Evolutionary conservation across 2,888 invertebrate species (phyloP).

Genomic region (Meiosimyza platycephala): DNA sequence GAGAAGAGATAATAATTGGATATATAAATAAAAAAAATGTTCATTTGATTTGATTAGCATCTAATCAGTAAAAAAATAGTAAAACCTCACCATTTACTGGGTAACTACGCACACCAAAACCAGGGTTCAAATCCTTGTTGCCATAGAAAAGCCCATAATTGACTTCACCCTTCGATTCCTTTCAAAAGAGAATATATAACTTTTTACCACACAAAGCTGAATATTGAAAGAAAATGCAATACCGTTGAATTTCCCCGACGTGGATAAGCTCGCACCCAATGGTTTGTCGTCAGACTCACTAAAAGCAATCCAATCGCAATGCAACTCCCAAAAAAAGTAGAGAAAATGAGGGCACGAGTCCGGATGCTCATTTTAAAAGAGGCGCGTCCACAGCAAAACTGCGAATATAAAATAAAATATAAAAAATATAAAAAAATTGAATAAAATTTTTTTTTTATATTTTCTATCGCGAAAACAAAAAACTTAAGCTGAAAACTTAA

Average conservation of each 20-base stretch:
- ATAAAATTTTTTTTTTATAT: neutral
- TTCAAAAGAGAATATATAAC: slow-evolving; percentile 14
- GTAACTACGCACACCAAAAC: slow-evolving; percentile 82
- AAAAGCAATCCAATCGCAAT: slow-evolving; percentile 78
- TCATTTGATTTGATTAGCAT: neutral
- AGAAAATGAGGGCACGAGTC: slow-evolving; percentile 77
- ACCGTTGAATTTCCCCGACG: slow-evolving; percentile 68
- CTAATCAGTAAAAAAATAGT: neutral
- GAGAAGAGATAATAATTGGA: too few relatives aligned
- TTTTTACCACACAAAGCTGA: neutral
- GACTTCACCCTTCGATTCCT: slow-evolving; percentile 74
- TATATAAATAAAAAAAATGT: too few relatives aligned
- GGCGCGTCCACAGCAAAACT: slow-evolving; percentile 21
- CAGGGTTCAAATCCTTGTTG: slow-evolving; percentile 82
- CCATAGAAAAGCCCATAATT: slow-evolving; percentile 91
- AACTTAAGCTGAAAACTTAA: slow-evolving; percentile 48
- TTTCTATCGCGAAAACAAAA: slow-evolving; percentile 36
- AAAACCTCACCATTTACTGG: slow-evolving; percentile 76
- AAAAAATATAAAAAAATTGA: slow-evolving; percentile 37
- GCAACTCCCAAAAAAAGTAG: slow-evolving; percentile 81
- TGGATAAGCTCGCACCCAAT: slow-evolving; percentile 80
- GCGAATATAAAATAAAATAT: neutral
- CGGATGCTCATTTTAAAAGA: slow-evolving; percentile 72
- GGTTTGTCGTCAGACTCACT: slow-evolving; percentile 80
- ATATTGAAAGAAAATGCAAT: slow-evolving; percentile 22